These are phyloP conservation scores for Rhinatrema bivittatum DNA, from an alignment of 2,797 vertebrate genomes.

Conservation along the genomic window DNA sequence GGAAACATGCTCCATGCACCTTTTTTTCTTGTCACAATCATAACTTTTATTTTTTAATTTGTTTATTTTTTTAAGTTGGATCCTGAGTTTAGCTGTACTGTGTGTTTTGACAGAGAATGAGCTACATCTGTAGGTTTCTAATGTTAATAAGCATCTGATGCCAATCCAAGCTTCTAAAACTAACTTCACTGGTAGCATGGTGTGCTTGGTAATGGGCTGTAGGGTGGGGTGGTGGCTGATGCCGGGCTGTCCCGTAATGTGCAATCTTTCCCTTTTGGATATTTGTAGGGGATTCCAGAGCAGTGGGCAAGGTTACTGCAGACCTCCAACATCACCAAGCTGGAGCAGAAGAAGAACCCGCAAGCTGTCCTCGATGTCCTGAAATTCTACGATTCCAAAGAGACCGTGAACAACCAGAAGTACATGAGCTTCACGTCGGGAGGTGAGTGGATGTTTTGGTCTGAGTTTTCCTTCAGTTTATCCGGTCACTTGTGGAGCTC, in stretches of 20 bases:
- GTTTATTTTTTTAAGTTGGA: conserved; percentile 45
- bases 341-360: conserved; percentile 98
- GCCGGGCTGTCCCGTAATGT: conserved; percentile 23
- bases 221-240: conserved; percentile 11
- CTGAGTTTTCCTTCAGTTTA: no score
- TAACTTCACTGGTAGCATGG: conserved; percentile 55
- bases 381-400: conserved; percentile 99
- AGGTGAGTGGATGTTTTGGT: conserved; percentile 70
- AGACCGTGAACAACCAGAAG: conserved; percentile 98
- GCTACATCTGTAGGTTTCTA: conserved; percentile 45
- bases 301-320: conserved; percentile 94
- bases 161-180: conserved; percentile 41
- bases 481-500: no score
- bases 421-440: conserved; percentile 99
- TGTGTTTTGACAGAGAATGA: conserved; percentile 55
- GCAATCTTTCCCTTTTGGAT: conserved; percentile 19
- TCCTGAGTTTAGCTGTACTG: conserved; percentile 60
- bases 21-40: conserved; percentile 52
- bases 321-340: conserved; percentile 96
- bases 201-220: conserved; percentile 53
- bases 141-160: conserved; percentile 45
- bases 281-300: conserved; percentile 96
- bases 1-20: conserved; percentile 53
- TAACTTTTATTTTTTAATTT: conserved; percentile 52
- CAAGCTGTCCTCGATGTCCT: conserved; percentile 94